Evolutionary conservation across 2,113 vertebrate genomes (phyloP).

Genomic region (Phalacrocorax brasilianus): DNA sequence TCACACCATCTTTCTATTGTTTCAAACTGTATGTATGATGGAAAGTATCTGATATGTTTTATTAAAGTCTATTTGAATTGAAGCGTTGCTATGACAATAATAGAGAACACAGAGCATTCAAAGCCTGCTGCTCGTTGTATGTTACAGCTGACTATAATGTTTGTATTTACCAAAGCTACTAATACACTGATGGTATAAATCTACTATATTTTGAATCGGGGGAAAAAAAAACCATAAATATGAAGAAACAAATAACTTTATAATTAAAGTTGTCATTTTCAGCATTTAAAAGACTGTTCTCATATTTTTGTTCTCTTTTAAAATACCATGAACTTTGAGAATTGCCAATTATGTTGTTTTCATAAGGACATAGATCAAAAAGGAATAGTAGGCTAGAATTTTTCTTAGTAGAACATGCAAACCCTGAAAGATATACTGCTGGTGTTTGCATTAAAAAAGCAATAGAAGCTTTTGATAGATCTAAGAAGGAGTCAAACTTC

Average conservation of each 20-base stretch:
- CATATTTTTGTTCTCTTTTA: background rate
- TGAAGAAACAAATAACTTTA: background rate
- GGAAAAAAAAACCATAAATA: background rate
- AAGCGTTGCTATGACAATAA: background rate
- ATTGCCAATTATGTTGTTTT: background rate
- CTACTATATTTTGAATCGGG: background rate
- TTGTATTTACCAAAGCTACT: conserved; percentile 35
- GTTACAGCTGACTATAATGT: background rate
- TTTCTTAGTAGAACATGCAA: background rate
- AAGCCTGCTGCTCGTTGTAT: background rate
- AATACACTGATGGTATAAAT: conserved; percentile 12
- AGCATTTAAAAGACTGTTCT: conserved; percentile 1
- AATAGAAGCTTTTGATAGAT: background rate
- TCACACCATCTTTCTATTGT: background rate
- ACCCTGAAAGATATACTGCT: background rate
- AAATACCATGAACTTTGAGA: background rate
- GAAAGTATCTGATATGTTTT: background rate
- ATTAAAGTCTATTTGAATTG: background rate
- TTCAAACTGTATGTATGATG: background rate
- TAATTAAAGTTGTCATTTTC: conserved; percentile 50
- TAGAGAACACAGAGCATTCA: background rate
- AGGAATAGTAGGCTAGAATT: background rate
- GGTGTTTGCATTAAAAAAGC: background rate
- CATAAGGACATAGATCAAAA: background rate
- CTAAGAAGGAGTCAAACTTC: background rate